Evolutionary conservation across 2,888 invertebrate genomes (phyloP).

Genomic region (Ligdia adustata): DNA sequence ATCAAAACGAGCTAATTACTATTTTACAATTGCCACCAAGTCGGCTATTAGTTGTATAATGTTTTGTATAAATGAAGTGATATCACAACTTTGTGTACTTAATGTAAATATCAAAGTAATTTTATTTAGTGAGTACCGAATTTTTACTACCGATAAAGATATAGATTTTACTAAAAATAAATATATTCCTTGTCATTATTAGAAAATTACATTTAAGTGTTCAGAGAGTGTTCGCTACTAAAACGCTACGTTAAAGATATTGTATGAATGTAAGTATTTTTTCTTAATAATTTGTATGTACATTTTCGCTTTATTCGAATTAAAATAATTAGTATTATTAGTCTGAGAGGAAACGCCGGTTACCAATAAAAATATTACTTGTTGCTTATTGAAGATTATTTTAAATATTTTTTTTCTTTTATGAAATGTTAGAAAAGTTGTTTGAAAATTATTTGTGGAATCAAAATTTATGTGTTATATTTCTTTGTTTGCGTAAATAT

Average conservation of each 20-base stretch:
- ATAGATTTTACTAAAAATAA: slow-evolving; percentile 40
- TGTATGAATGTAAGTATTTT: slow-evolving; percentile 71
- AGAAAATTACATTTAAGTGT: slow-evolving; percentile 65
- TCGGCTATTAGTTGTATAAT: slow-evolving; percentile 56
- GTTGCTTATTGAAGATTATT: slow-evolving; percentile 82
- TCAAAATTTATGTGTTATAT: slow-evolving; percentile 63
- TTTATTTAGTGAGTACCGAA: slow-evolving; percentile 68
- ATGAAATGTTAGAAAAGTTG: slow-evolving; percentile 77
- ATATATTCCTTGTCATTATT: slow-evolving; percentile 65
- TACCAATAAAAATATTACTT: slow-evolving; percentile 83
- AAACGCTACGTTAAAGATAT: slow-evolving; percentile 50
- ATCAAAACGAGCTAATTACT: slow-evolving; percentile 40
- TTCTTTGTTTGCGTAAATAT: slow-evolving; percentile 72
- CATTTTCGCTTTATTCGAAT: slow-evolving; percentile 76
- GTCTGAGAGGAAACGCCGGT: slow-evolving; percentile 84
- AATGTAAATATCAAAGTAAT: slow-evolving; percentile 70
- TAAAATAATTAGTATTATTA: slow-evolving; percentile 80
- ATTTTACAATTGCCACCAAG: slow-evolving; percentile 53
- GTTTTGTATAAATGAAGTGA: slow-evolving; percentile 66
- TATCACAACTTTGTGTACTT: slow-evolving; percentile 67
- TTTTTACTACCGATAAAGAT: slow-evolving; percentile 74
- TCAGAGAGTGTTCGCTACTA: slow-evolving; percentile 77
- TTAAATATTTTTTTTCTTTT: slow-evolving; percentile 72
- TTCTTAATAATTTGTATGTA: slow-evolving; percentile 67
- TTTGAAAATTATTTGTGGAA: slow-evolving; percentile 60